Conservation (phyloP, 2,888 invertebrate species). For the Clunio marinus region DNA sequence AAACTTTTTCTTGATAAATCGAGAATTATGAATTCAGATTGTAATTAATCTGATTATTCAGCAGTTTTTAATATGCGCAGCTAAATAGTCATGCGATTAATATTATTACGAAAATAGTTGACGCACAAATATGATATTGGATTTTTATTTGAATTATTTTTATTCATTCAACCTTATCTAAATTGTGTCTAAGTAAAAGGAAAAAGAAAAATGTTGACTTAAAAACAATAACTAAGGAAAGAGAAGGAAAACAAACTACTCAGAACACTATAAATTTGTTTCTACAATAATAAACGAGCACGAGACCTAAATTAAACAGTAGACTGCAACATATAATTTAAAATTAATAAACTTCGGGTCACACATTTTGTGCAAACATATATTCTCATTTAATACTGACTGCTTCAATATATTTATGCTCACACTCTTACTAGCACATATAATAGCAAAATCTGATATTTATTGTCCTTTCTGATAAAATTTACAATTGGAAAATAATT, state of each 20-base stretch:
- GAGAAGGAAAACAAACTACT: too few species aligned
- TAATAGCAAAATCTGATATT: constrained; percentile 32
- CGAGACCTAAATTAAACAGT: constrained; percentile 32
- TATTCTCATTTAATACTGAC: constrained; percentile 32
- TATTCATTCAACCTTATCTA: too few species aligned
- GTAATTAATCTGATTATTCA: too few species aligned
- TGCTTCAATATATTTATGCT: constrained; percentile 29
- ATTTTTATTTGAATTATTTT: not conserved
- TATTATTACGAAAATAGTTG: not conserved
- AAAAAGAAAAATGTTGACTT: too few species aligned
- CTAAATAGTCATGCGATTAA: not conserved
- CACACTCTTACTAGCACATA: constrained; percentile 6
- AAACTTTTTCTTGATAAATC: too few species aligned
- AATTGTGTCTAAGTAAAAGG: too few species aligned
- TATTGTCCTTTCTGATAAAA: constrained; percentile 39
- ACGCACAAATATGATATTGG: not conserved
- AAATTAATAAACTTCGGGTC: constrained; percentile 38
- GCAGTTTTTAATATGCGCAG: too few species aligned
- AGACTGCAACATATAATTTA: constrained; percentile 35
- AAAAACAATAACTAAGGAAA: too few species aligned
- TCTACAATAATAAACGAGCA: not conserved
- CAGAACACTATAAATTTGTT: not conserved
- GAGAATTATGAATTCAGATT: too few species aligned
- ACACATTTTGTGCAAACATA: constrained; percentile 26
- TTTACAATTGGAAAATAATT: constrained; percentile 39